A percentile compares a stretch with the other conserved stretches of the same genome.
Conservation (phyloP, 2,888 invertebrate genomes). For the Timandra comae region DNA sequence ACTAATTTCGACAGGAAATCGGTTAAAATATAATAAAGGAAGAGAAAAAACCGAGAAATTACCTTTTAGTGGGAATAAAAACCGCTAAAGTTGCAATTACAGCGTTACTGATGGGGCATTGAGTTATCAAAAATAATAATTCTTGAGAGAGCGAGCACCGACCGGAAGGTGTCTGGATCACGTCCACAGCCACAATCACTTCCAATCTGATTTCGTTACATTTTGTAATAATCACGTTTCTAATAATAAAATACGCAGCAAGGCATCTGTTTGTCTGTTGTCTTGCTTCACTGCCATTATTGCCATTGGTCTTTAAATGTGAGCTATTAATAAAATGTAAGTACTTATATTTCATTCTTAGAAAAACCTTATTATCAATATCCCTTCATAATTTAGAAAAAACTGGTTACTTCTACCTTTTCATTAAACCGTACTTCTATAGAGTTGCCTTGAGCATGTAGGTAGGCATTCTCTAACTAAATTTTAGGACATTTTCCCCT, state of each 20-base stretch:
- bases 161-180: slow-evolving; percentile 70
- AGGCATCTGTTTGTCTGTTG: slow-evolving; percentile 64
- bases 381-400: too few species aligned
- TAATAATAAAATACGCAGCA: slow-evolving; percentile 60
- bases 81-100: slow-evolving; percentile 74
- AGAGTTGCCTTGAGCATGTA: too few species aligned
- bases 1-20: slow-evolving; percentile 69
- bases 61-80: slow-evolving; percentile 64
- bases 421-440: too few species aligned
- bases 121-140: slow-evolving; percentile 71
- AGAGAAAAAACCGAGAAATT: slow-evolving; percentile 73
- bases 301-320: slow-evolving; percentile 36
- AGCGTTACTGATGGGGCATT: slow-evolving; percentile 69
- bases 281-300: slow-evolving; percentile 70
- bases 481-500: too few species aligned
- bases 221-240: slow-evolving; percentile 64
- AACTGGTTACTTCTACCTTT: too few species aligned
- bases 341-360: too few species aligned
- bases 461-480: too few species aligned
- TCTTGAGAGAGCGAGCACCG: slow-evolving; percentile 71
- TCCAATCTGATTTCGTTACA: slow-evolving; percentile 53
- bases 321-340: too few species aligned
- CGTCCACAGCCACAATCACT: slow-evolving; percentile 56
- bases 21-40: slow-evolving; percentile 69
- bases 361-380: too few species aligned